phyloP scores from a whole-genome alignment of 2,888 invertebrate genomes.

The Drosophila mimica region DNA sequence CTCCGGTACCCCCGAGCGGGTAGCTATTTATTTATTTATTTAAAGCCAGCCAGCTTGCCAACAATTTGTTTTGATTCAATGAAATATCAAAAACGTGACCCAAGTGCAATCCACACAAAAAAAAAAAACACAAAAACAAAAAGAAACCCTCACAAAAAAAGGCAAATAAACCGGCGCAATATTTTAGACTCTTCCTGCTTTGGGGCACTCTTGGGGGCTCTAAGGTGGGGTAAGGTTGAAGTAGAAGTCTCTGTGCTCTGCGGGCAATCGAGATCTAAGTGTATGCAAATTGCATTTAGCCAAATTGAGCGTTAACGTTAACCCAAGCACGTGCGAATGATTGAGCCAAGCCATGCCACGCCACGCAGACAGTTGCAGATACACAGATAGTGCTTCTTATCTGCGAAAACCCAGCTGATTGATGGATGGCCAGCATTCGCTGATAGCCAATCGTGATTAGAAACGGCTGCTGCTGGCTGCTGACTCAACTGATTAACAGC shows the following conservation, averaged over 20 bases:
- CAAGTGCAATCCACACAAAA: conserved; percentile 51
- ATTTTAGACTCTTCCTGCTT: conserved; percentile 31
- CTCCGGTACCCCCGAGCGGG: conserved; percentile 13
- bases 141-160: conserved; percentile 11
- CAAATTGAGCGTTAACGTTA: conserved; percentile 70
- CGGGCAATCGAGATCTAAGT: conserved; percentile 46
- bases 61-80: conserved; percentile 81
- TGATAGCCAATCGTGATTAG: conserved; percentile 42
- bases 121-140: conserved; percentile 8
- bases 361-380: conserved; percentile 15
- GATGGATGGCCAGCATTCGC: conserved; percentile 22
- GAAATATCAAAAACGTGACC: conserved; percentile 81
- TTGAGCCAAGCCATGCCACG: conserved; percentile 35
- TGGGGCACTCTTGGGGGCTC: not conserved
- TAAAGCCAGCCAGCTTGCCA: conserved; percentile 53
- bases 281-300: conserved; percentile 73
- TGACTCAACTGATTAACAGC: conserved; percentile 32
- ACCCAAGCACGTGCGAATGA: conserved; percentile 75
- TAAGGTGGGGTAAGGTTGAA: conserved; percentile 4
- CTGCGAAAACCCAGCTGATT: conserved; percentile 24
- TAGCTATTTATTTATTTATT: conserved; percentile 70
- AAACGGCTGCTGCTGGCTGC: conserved; percentile 3
- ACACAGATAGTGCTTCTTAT: conserved; percentile 34
- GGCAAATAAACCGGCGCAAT: conserved; percentile 58
- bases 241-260: conserved; percentile 1